Percentiles rank a stretch among this genome's conserved stretches.
phyloP scores from a whole-genome alignment of 1,140 invertebrate species.

The Neelides sp. region DNA sequence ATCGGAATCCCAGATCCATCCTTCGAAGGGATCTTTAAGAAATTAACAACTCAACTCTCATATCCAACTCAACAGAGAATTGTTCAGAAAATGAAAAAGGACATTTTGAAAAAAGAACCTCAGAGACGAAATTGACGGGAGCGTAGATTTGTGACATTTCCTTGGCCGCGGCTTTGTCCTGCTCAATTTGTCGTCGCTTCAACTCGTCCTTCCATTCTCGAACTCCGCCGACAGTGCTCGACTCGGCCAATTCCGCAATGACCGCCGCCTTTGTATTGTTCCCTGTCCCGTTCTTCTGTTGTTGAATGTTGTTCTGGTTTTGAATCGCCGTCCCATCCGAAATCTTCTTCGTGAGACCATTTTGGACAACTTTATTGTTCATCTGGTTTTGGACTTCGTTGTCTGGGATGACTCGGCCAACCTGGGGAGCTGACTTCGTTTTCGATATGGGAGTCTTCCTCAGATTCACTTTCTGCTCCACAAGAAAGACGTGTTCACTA shows the following conservation, averaged over 20 bases:
- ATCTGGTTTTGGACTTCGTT: no score
- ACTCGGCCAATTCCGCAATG: conserved; percentile 28
- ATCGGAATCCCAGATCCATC: conserved; percentile 78
- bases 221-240: conserved; percentile 29
- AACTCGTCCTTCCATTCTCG: conserved; percentile 31
- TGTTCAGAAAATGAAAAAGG: neutral
- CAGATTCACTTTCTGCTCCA: conserved; percentile 29
- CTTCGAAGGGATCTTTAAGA: conserved; percentile 64
- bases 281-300: neutral
- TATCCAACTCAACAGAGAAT: neutral
- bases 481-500: neutral
- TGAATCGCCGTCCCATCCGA: neutral
- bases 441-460: conserved; percentile 26
- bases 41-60: neutral
- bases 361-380: neutral
- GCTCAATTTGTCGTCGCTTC: conserved; percentile 20
- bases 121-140: conserved; percentile 28
- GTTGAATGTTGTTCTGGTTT: neutral
- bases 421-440: conserved; percentile 26
- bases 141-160: conserved; percentile 24
- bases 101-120: conserved; percentile 10
- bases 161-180: conserved; percentile 27
- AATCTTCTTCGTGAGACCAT: neutral
- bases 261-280: conserved; percentile 21
- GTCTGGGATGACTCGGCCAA: conserved; percentile 26